Conservation (phyloP, 2,113 vertebrate species). For the Chloebia gouldiae region DNA sequence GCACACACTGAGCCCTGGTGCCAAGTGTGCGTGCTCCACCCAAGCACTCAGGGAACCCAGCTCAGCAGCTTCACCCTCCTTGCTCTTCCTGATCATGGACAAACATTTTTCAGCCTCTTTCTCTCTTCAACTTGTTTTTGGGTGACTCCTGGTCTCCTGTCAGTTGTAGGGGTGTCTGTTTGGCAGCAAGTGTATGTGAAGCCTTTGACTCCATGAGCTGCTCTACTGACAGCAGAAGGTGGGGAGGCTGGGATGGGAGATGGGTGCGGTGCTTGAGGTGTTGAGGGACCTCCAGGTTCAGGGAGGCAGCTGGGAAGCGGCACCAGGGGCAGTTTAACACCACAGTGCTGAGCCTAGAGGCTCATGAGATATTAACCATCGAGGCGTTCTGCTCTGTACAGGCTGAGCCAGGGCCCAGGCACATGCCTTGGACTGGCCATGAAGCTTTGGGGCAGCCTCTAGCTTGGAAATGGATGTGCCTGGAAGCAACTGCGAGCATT, state of each 20-base stretch:
- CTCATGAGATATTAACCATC: background rate
- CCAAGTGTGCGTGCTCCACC: background rate
- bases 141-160: background rate
- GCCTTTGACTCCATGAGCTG: background rate
- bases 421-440: fast-evolving
- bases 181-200: background rate
- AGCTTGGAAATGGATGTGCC: fast-evolving
- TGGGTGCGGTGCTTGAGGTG: background rate
- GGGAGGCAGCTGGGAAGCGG: background rate
- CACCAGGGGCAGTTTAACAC: background rate
- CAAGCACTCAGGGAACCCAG: background rate
- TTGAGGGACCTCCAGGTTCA: background rate
- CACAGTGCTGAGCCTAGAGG: background rate
- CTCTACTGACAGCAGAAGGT: background rate
- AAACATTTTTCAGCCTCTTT: background rate
- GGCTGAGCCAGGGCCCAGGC: background rate
- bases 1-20: background rate
- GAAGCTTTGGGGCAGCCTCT: background rate
- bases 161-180: background rate
- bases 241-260: background rate
- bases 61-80: background rate
- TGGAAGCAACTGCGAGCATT: background rate
- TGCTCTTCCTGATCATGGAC: background rate
- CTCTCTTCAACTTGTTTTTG: background rate
- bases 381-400: background rate